Conservation (phyloP, 2,888 invertebrate species). For the Colostygia pectinataria region DNA sequence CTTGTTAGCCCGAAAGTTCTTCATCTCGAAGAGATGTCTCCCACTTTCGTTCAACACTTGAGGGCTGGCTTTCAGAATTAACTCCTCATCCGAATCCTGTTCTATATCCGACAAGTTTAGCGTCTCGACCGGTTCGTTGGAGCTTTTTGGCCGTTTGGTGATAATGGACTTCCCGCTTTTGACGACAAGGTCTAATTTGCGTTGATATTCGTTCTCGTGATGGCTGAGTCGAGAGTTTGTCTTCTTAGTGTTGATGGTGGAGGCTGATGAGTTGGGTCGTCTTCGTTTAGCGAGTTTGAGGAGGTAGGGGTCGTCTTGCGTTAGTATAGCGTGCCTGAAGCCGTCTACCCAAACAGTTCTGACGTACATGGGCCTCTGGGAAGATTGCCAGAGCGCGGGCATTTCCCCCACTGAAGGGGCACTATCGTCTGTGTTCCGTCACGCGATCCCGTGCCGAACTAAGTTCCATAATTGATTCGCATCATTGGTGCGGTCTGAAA, state of each 20-base stretch:
- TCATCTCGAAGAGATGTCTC: constrained; percentile 59
- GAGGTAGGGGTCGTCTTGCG: constrained; percentile 83
- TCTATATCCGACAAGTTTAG: constrained; percentile 63
- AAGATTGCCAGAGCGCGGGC: constrained; percentile 85
- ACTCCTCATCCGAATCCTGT: constrained; percentile 57
- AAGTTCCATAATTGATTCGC: constrained; percentile 62
- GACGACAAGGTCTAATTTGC: constrained; percentile 62
- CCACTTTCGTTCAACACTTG: constrained; percentile 55
- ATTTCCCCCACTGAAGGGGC: constrained; percentile 59
- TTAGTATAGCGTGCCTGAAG: constrained; percentile 86
- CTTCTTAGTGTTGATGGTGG: constrained; percentile 48
- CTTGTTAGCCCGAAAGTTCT: constrained; percentile 60
- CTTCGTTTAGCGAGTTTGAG: constrained; percentile 53
- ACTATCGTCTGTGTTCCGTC: constrained; percentile 41
- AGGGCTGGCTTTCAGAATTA: constrained; percentile 54
- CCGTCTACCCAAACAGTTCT: constrained; percentile 88
- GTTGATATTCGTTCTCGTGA: constrained; percentile 50
- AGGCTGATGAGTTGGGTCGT: constrained; percentile 67
- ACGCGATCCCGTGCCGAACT: constrained; percentile 47
- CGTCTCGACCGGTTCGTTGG: constrained; percentile 52
- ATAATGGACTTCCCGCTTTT: constrained; percentile 55
- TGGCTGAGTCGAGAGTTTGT: constrained; percentile 55
- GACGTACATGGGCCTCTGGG: constrained; percentile 84
- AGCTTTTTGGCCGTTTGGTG: constrained; percentile 45
- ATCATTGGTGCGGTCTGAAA: constrained; percentile 47